A percentile compares a stretch with the other conserved stretches of the same genome.
Conservation (phyloP, 2,113 vertebrate species). For the Suncus etruscus region DNA sequence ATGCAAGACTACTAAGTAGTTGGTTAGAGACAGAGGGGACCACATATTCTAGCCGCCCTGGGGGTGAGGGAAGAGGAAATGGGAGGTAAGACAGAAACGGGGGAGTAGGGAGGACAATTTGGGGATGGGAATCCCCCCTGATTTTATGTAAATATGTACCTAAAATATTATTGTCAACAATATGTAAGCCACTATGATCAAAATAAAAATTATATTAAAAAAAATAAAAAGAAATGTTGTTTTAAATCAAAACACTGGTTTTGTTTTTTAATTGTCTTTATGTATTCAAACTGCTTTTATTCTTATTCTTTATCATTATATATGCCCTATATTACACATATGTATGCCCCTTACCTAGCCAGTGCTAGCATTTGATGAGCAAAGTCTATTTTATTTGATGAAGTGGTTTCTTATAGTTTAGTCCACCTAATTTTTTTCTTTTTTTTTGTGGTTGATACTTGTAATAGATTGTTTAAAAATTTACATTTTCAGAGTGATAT, state of each 20-base stretch:
- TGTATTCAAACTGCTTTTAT: not conserved
- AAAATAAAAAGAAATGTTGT: not conserved
- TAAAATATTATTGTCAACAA: no score
- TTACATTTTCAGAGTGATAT: not conserved
- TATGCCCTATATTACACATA: not conserved
- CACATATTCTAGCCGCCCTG: no score
- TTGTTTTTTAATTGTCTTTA: not conserved
- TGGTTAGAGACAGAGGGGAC: no score
- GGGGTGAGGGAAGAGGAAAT: no score
- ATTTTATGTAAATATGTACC: no score
- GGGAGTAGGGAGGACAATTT: no score
- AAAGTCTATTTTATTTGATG: not conserved
- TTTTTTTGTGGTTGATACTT: not conserved
- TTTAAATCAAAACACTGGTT: not conserved
- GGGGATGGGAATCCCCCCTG: no score
- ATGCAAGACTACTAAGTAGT: no score
- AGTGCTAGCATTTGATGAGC: accelerated
- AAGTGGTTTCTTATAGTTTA: not conserved
- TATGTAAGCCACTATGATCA: no score
- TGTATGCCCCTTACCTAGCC: not conserved
- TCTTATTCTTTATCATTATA: not conserved
- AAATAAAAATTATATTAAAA: no score
- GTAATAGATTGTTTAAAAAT: not conserved
- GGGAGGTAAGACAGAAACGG: no score
- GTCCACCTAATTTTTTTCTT: not conserved